Evolutionary conservation across 2,113 vertebrate species (phyloP).

Genomic region (Mobula birostris): DNA sequence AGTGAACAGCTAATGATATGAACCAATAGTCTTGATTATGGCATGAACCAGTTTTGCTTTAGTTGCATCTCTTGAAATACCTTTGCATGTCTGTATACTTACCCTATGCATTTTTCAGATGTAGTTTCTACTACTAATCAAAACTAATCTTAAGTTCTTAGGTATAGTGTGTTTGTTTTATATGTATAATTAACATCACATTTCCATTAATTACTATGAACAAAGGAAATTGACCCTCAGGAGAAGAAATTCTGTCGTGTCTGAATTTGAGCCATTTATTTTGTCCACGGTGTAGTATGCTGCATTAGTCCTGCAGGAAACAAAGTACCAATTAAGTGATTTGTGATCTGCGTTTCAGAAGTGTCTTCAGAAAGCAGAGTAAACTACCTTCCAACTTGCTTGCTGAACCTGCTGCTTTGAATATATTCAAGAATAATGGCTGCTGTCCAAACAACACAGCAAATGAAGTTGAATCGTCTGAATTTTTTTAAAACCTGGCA

Average conservation of each 20-base stretch:
- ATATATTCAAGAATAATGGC: background rate
- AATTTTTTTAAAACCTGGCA: background rate
- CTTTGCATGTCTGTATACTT: constrained; percentile 50
- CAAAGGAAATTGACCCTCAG: background rate
- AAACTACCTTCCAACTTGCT: background rate
- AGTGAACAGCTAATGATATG: constrained; percentile 55
- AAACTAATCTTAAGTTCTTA: background rate
- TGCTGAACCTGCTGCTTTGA: background rate
- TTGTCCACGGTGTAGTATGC: background rate
- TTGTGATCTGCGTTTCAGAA: background rate
- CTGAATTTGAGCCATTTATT: background rate
- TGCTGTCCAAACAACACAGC: background rate
- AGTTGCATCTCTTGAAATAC: constrained; percentile 59
- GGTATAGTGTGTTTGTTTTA: background rate
- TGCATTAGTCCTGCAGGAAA: background rate
- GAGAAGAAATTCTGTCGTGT: background rate
- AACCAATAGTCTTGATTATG: constrained; percentile 58
- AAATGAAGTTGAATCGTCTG: background rate
- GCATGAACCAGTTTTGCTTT: constrained; percentile 66
- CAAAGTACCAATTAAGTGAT: background rate
- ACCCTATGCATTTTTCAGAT: background rate
- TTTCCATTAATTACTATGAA: background rate
- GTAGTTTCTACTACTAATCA: background rate
- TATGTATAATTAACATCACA: background rate
- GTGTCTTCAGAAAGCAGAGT: background rate